phyloP scores from a whole-genome alignment of 92 coral and sea anemone species.

The Parazoanthus swiftii region DNA sequence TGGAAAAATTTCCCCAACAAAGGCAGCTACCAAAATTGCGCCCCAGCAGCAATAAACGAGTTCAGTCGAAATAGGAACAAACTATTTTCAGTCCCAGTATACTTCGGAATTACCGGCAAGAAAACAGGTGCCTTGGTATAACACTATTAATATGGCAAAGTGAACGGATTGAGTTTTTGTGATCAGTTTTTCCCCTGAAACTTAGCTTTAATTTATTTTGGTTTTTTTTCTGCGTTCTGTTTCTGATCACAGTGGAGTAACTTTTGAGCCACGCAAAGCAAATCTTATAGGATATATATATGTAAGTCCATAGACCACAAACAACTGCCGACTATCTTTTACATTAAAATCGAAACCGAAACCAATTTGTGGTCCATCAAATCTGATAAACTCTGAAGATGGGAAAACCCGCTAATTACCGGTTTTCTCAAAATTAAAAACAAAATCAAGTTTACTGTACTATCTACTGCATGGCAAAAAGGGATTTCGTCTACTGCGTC shows the following conservation, averaged over 20 bases:
- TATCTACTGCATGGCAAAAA: background rate
- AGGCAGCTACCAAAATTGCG: too few relatives aligned
- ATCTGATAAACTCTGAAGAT: background rate
- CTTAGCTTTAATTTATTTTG: background rate
- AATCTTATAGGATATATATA: background rate
- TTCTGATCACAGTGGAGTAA: background rate
- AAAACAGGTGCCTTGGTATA: background rate
- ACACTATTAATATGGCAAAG: background rate
- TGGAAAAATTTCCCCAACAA: background rate
- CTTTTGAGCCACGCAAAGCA: background rate
- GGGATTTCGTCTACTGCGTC: background rate
- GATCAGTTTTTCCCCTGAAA: background rate
- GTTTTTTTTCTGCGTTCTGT: too few relatives aligned
- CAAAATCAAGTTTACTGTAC: background rate
- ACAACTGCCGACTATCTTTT: background rate
- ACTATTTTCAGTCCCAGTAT: background rate
- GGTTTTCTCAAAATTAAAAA: background rate
- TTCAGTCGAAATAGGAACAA: background rate
- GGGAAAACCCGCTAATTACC: slow-evolving; percentile 16
- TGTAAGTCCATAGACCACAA: background rate
- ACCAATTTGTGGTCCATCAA: background rate
- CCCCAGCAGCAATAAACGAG: background rate
- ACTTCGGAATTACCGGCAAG: background rate
- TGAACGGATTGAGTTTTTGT: background rate
- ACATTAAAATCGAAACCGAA: background rate